phyloP scores from a whole-genome alignment of 1,140 invertebrate genomes.

The Homarus americanus region DNA sequence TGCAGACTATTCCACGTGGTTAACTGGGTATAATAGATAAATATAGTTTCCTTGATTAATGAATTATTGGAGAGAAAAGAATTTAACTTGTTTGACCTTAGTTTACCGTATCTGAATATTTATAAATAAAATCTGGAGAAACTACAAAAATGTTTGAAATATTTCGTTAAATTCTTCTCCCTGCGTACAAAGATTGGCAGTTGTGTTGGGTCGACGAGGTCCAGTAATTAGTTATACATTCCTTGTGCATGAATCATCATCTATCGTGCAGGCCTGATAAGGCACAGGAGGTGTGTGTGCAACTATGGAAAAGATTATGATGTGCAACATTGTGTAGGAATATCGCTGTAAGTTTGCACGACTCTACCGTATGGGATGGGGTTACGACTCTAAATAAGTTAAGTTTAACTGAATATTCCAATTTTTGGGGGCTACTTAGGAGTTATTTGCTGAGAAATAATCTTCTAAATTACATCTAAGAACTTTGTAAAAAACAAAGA shows the following conservation, averaged over 20 bases:
- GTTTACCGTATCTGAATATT: neutral
- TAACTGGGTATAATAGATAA: conserved; percentile 22
- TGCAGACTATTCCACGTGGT: conserved; percentile 23
- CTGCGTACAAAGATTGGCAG: neutral
- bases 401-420: conserved; percentile 22
- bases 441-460: neutral
- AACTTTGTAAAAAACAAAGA: conserved; percentile 20
- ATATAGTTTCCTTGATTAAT: conserved; percentile 1
- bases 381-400: conserved; percentile 6
- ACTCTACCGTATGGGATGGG: conserved; percentile 26
- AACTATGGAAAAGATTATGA: conserved; percentile 30
- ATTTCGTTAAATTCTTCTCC: conserved; percentile 19
- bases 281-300: conserved; percentile 33
- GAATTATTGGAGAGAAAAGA: conserved; percentile 28
- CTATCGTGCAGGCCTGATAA: conserved; percentile 38
- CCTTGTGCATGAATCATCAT: conserved; percentile 37
- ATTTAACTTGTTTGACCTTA: neutral
- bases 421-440: neutral
- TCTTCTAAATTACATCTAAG: conserved; percentile 26
- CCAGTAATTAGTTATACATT: conserved; percentile 37
- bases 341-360: conserved; percentile 34
- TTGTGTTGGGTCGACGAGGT: conserved; percentile 34
- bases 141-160: neutral
- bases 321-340: conserved; percentile 32
- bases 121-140: neutral